Evolutionary conservation across 2,888 invertebrate species (phyloP), one percentile per base, ranked within the genome.

Genomic region (Leptogaster cylindrica): DNA sequence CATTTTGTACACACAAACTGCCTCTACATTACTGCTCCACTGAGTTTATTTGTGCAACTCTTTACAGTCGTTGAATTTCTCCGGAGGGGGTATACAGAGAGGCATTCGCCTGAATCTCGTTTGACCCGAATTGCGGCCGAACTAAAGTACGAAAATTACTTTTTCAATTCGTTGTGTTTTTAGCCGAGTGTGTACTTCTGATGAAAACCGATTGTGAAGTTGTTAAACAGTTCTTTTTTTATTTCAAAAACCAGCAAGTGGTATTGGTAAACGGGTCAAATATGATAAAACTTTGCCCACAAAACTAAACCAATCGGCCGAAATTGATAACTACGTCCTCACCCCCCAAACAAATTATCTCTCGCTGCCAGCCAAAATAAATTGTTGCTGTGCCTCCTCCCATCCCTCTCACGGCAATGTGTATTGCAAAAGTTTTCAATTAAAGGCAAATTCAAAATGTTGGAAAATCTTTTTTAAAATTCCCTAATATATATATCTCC

Each of bases 211-310:
- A 58, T 58, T 58, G 58, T 39, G 25, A 58, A 58, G 58, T 58
- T 58, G 41, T 58, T 58, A 58, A 58, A 58, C n/a, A n/a, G n/a
- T n/a, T 39, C 58, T 58, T 58, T 58, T 58, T 39, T n/a, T n/a
- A n/a, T n/a, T n/a, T n/a, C n/a, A n/a, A n/a, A n/a, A n/a, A 58
- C 5, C 36, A 58, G 18, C 58, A 25, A 41, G 25, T 46, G 46
- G 20, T n/a, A n/a, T n/a, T n/a, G n/a, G n/a, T 18, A 46, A 46
- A 20, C 18, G 46, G 46, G 46, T 46, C 58, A 58, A 23, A 41
- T 39, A 36, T 58, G 58, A 58, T 41, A 58, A 39, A 58, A 58
- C 41, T 58, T 41, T 41, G 7, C 7, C 41, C 55, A 31, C 58
- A 20, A 52, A n/a, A n/a, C n/a, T n/a, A n/a, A 58, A 23, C 39